Conservation (phyloP, 2,888 invertebrate genomes). For the Melanostoma scalare region DNA sequence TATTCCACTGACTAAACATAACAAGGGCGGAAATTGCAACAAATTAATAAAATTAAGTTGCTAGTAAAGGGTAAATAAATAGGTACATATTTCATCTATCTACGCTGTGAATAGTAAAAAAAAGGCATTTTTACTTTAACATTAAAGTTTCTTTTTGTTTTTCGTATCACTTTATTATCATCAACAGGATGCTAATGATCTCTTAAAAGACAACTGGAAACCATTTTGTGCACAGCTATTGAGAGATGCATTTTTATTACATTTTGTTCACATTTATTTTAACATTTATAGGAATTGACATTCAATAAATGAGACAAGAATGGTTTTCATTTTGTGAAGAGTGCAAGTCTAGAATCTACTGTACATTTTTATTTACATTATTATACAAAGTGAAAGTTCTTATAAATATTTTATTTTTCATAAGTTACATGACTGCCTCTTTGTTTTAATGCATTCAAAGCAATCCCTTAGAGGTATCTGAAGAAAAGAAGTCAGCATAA, state of each 20-base stretch:
- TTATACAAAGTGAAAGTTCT: slow-evolving; percentile 27
- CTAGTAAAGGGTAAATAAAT: slow-evolving; percentile 19
- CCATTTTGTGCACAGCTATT: slow-evolving; percentile 75
- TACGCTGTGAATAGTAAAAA: slow-evolving; percentile 63
- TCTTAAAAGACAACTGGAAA: slow-evolving; percentile 71
- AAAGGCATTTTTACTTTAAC: slow-evolving; percentile 62
- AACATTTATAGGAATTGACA: slow-evolving; percentile 70
- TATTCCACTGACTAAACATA: slow-evolving; percentile 9
- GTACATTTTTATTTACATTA: slow-evolving; percentile 4
- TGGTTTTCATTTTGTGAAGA: slow-evolving; percentile 71
- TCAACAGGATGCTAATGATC: slow-evolving; percentile 41
- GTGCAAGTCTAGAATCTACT: slow-evolving; percentile 76
- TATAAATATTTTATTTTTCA: slow-evolving; percentile 36
- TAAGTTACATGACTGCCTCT: slow-evolving; percentile 55
- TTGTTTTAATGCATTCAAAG: background rate
- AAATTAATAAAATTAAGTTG: slow-evolving; percentile 23
- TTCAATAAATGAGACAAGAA: slow-evolving; percentile 58
- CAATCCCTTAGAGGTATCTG: background rate
- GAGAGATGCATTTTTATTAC: slow-evolving; percentile 64
- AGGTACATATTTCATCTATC: slow-evolving; percentile 24
- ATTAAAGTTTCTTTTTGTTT: slow-evolving; percentile 24
- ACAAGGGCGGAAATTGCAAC: slow-evolving; percentile 45
- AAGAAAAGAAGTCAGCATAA: slow-evolving; percentile 9
- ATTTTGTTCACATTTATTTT: slow-evolving; percentile 60
- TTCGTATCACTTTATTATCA: slow-evolving; percentile 59